Conservation (phyloP, 2,888 invertebrate species). For the Dilophus febrilis region DNA sequence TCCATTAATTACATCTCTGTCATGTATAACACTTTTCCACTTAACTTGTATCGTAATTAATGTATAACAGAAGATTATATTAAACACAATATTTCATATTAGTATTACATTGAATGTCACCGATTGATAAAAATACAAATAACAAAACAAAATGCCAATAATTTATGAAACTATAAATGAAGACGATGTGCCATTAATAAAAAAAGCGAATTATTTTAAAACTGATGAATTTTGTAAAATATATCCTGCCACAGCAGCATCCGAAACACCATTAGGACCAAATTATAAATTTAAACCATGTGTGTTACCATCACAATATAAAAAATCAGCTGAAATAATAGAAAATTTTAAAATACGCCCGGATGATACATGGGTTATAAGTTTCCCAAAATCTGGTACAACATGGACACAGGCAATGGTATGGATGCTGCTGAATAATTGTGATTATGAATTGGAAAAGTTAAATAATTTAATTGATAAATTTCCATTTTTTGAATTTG, state of each 20-base stretch:
- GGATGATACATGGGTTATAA: slow-evolving; percentile 26
- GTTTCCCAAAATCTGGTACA: slow-evolving; percentile 25
- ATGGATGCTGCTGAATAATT: slow-evolving; percentile 24
- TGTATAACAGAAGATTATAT: too few species aligned
- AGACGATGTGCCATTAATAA: too few species aligned
- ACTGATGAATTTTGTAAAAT: background rate
- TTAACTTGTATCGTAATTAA: too few species aligned
- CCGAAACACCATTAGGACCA: slow-evolving; percentile 1
- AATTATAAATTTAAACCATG: background rate
- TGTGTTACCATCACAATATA: background rate
- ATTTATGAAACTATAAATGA: too few species aligned
- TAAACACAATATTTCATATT: too few species aligned
- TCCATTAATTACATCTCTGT: too few species aligned
- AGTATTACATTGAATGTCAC: too few species aligned
- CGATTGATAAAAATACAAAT: too few species aligned
- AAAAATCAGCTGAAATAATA: slow-evolving; percentile 10
- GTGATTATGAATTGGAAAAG: slow-evolving; percentile 19
- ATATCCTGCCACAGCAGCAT: background rate
- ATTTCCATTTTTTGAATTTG: slow-evolving; percentile 20
- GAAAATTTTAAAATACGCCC: slow-evolving; percentile 22
- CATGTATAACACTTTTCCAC: too few species aligned
- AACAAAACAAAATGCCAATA: too few species aligned
- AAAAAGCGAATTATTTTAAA: too few species aligned
- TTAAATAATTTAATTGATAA: slow-evolving; percentile 19
- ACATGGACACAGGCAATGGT: slow-evolving; percentile 28